phyloP scores from a whole-genome alignment of 2,113 vertebrate species.

The Corvus cornix region DNA sequence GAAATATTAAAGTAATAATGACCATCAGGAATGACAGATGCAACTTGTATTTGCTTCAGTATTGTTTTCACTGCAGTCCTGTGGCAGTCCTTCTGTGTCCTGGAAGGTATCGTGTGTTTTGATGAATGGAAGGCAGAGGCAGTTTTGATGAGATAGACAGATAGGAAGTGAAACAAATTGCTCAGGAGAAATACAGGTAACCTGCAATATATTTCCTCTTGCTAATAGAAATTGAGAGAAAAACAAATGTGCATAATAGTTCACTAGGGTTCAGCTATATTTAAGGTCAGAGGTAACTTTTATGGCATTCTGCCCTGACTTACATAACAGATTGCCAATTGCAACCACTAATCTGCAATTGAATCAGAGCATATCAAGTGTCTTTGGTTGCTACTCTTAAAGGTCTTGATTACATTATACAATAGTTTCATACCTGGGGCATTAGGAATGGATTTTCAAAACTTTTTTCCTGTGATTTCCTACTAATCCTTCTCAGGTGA shows the following conservation, averaged over 20 bases:
- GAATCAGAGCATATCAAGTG: neutral
- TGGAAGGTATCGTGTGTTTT: neutral
- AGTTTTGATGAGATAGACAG: neutral
- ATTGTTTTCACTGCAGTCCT: neutral
- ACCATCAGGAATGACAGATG: neutral
- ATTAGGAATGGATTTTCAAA: slow-evolving; percentile 24
- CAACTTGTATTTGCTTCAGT: neutral
- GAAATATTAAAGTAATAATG: neutral
- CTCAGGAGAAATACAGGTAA: neutral
- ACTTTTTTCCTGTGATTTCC: neutral
- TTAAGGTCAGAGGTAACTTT: neutral
- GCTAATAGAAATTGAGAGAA: neutral
- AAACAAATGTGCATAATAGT: neutral
- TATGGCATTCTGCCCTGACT: neutral
- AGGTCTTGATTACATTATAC: neutral
- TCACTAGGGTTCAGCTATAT: neutral
- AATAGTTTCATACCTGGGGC: neutral
- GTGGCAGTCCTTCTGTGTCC: neutral
- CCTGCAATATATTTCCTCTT: neutral
- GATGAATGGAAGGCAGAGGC: neutral
- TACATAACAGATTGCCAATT: neutral
- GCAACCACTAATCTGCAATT: neutral
- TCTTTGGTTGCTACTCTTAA: neutral
- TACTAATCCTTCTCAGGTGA: slow-evolving; percentile 6
- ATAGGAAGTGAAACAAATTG: neutral